phyloP scores from a whole-genome alignment of 35 echinoderm and acorn worm genomes.

The Hemicentrotus pulcherrimus region DNA sequence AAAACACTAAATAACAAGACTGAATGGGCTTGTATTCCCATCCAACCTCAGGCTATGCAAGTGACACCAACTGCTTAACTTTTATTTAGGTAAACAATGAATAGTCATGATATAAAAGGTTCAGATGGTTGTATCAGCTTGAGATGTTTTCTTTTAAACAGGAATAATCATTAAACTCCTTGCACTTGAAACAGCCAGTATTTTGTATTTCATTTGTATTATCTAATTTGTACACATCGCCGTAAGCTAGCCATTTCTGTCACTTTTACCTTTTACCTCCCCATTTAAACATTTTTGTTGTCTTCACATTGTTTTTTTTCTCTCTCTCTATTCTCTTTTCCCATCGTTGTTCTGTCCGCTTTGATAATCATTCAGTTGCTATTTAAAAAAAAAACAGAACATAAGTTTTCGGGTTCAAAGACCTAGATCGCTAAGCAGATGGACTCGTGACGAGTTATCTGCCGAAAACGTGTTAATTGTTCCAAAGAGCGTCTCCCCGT shows the following conservation, averaged over 20 bases:
- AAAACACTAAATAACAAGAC: too few species aligned
- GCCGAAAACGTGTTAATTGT: neutral
- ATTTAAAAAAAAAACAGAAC: neutral
- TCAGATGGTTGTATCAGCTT: too few species aligned
- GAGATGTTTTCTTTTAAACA: too few species aligned
- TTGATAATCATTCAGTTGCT: neutral
- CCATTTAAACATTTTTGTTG: neutral
- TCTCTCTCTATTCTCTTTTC: neutral
- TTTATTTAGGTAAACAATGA: too few species aligned
- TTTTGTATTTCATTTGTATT: too few species aligned
- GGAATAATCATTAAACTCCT: too few species aligned
- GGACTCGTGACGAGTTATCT: neutral
- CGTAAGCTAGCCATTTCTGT: neutral
- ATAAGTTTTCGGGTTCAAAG: neutral
- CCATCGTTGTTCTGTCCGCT: neutral
- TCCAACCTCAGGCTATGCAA: too few species aligned
- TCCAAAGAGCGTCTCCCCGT: neutral
- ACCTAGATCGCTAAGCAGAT: neutral
- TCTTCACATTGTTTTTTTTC: neutral
- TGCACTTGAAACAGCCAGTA: too few species aligned
- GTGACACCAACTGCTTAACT: too few species aligned
- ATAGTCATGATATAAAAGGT: too few species aligned
- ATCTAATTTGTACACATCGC: too few species aligned
- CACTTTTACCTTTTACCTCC: neutral
- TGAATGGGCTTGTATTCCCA: too few species aligned